Base-by-base conservation (phyloP, 2,888 invertebrate species). In the Polia nebulosa region DNA sequence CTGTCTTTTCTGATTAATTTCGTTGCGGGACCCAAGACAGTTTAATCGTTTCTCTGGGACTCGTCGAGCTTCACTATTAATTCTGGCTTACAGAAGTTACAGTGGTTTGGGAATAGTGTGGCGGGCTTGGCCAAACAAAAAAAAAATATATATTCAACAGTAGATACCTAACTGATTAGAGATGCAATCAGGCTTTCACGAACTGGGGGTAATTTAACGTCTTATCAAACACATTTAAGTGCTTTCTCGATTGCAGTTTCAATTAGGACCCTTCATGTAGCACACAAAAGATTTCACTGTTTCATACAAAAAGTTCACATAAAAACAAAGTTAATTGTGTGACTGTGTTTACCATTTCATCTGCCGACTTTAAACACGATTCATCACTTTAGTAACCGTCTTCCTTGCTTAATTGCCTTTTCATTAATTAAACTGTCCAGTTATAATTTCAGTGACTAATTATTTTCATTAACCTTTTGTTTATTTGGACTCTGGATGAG, bases 381-480 rank as follows among this genome's bases (percentile, higher is more conserved):
- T 63, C 53, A 69, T 78, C 55, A 51, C 53, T 67, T 67, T 29
- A 63, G 77, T 41, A 53, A 66, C 27, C 29, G 32, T 76, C 45
- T 64, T 41, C 45, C 39, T 41, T 45, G 5, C 22, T 64, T 65
- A 76, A 77, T 62, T 66, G 1, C 47, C 17, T 51, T 47, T 76
- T 51, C 71, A 45, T 76, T 64, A 36, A 70, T 70, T 80, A 70
- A 69, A 51, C 68, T 34, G 25, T 20, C 41, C 59, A 60, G 39
- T 61, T 58, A 47, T 53, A 27, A 53, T 61, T 76, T 61, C 45
- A 32, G 49, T 64, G 57, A n/a, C 36, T 60, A 47, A 64, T 77
- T 77, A 80, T 64, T 51, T 45, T 64, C 70, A 77, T 77, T 77
- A 77, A 80, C 76, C 81, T 77, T n/a, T 76, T 76, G 56, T 61